These are phyloP conservation scores for Eilema griseolum DNA, from an alignment of 2,888 invertebrate genomes.

Conservation along the genomic window DNA sequence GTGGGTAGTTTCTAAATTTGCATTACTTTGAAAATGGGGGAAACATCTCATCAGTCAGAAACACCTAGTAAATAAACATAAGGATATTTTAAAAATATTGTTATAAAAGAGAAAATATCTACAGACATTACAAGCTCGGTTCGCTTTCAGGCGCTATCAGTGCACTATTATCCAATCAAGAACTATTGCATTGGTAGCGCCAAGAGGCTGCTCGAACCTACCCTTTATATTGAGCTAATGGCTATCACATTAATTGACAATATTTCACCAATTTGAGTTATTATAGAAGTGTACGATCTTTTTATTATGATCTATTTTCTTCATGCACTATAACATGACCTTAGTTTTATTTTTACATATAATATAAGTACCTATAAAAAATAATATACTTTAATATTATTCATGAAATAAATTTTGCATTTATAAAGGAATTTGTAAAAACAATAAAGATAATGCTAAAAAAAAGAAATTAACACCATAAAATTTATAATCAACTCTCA, in stretches of 20 bases:
- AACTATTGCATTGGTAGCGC: neutral
- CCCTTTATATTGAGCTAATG: constrained; percentile 18
- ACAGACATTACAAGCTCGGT: neutral
- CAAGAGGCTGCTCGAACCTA: neutral
- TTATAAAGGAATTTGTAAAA: too few relatives aligned
- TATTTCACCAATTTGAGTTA: constrained; percentile 3
- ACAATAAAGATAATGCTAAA: too few relatives aligned
- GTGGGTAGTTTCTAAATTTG: neutral
- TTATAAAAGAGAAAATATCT: neutral
- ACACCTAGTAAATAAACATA: too few relatives aligned
- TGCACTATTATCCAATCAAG: neutral
- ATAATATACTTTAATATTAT: too few relatives aligned
- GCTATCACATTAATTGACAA: neutral
- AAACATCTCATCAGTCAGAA: neutral
- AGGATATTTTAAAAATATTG: neutral
- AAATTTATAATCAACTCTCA: neutral
- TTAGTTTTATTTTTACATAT: too few relatives aligned
- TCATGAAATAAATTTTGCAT: too few relatives aligned
- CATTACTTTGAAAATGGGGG: neutral
- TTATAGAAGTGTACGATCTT: neutral
- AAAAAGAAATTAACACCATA: too few relatives aligned
- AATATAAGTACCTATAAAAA: too few relatives aligned
- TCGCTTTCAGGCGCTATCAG: neutral
- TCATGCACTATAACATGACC: too few relatives aligned
- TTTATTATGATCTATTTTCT: neutral